Conservation (phyloP, 2,113 vertebrate species). For the Ramphastos sulfuratus region DNA sequence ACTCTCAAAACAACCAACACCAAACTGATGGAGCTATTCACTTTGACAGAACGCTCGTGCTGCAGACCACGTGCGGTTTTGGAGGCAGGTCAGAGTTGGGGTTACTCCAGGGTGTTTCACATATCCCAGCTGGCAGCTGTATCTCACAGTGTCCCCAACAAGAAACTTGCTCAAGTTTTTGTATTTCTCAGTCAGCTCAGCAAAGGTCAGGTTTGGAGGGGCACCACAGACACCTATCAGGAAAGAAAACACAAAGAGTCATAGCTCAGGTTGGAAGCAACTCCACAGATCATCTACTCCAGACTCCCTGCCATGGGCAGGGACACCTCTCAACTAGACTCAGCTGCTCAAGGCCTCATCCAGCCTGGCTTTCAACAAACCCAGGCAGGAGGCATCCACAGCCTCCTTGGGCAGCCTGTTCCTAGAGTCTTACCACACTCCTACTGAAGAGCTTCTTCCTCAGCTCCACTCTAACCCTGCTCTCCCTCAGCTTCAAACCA, state of each 20-base stretch:
- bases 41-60: constrained; percentile 55
- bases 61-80: constrained; percentile 59
- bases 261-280: no score
- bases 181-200: background rate
- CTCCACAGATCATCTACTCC: no score
- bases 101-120: accelerated
- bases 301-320: no score
- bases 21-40: constrained; percentile 59
- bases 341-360: no score
- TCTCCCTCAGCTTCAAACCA: no score
- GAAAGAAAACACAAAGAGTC: background rate
- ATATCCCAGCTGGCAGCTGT: constrained; percentile 28
- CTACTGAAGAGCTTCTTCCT: no score
- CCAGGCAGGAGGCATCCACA: no score
- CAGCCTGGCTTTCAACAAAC: no score
- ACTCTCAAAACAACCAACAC: background rate
- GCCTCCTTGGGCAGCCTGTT: no score
- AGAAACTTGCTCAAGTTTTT: background rate
- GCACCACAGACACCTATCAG: background rate
- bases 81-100: constrained; percentile 41
- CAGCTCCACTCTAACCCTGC: no score
- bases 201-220: constrained; percentile 43
- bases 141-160: background rate
- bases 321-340: no score
- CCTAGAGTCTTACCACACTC: no score